Evolutionary conservation across 2,888 invertebrate species (phyloP), one percentile per base, ranked within the genome.

Genomic region (Helleia helle): DNA sequence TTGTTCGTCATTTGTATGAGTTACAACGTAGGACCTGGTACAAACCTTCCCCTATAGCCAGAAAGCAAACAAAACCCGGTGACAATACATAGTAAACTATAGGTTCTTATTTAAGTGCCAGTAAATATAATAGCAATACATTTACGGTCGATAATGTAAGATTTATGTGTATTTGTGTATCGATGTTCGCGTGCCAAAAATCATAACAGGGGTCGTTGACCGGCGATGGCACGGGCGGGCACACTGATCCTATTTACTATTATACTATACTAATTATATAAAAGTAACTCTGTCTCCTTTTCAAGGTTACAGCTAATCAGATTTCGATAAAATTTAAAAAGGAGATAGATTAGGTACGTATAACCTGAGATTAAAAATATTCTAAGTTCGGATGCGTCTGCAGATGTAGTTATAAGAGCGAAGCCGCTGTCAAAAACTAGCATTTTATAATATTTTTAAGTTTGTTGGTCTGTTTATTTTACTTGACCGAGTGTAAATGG

Each of bases 161-260:
- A 14, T 8, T 29, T n/a, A 5, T n/a, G 15, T 17, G 17, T 17
- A 8, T 14, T 6, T 30, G 15, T 15, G 15, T 9, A 14, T 34
- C 5, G 22, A 13, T 43, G 26, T 24, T 53, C 34, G 51, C 54
- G 52, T 50, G 55, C 52, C 54, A 51, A 52, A 55, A 54, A 48
- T 46, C 46, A 49, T 51, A 48, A 43, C 38, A 8, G 38, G 36
- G 52, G 42, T 40, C 51, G 31, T 42, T 34, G 46, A 48, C 54
- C 40, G n/a, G 29, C 22, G 12, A 31, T 38, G 31, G 6, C 22
- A 5, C 22, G 7, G 22, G 22, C 22, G 1, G 7, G 2, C 22
- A 5, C 22, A 6, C 8, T 9, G 31, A 9, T 6, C 18, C 11
- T 17, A 15, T 15, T 29, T 30, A 30, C 15, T 17, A 18, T 2